A percentile compares a stretch with the other conserved stretches of the same genome.
phyloP scores from a whole-genome alignment of 2,113 vertebrate genomes.

The Tachycineta bicolor region DNA sequence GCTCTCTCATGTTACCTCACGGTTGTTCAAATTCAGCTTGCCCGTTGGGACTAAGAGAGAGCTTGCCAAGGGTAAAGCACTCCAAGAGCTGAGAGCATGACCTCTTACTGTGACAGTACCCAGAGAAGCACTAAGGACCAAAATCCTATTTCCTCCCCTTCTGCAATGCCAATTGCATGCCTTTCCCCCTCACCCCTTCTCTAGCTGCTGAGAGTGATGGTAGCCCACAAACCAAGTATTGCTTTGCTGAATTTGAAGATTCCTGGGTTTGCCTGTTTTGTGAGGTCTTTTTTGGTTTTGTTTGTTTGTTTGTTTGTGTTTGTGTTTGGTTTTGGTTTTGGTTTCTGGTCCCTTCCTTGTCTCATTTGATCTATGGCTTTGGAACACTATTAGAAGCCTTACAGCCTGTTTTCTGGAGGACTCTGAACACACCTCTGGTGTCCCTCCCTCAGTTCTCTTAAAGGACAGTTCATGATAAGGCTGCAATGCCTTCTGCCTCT shows the following conservation, averaged over 20 bases:
- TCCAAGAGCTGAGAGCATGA: neutral
- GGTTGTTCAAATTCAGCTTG: neutral
- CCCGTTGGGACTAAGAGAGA: neutral
- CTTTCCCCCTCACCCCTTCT: neutral
- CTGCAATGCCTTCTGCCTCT: neutral
- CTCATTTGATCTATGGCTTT: neutral
- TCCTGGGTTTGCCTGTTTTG: neutral
- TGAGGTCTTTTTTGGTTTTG: neutral
- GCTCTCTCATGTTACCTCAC: neutral
- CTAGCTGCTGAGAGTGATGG: neutral
- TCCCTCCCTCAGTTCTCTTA: neutral
- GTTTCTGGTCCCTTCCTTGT: neutral
- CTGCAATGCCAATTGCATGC: neutral
- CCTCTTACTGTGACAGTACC: neutral
- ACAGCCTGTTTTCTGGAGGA: neutral
- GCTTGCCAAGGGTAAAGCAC: neutral
- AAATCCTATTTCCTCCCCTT: neutral
- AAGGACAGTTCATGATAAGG: neutral
- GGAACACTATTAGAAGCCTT: neutral
- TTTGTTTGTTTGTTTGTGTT: neutral
- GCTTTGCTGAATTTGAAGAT: neutral
- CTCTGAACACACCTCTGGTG: neutral
- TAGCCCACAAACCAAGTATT: neutral
- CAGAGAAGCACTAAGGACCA: neutral
- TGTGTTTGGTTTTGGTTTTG: too few species aligned